Evolutionary conservation across 1,140 invertebrate species (phyloP).

Genomic region (Pseudomyrmex gracilis): DNA sequence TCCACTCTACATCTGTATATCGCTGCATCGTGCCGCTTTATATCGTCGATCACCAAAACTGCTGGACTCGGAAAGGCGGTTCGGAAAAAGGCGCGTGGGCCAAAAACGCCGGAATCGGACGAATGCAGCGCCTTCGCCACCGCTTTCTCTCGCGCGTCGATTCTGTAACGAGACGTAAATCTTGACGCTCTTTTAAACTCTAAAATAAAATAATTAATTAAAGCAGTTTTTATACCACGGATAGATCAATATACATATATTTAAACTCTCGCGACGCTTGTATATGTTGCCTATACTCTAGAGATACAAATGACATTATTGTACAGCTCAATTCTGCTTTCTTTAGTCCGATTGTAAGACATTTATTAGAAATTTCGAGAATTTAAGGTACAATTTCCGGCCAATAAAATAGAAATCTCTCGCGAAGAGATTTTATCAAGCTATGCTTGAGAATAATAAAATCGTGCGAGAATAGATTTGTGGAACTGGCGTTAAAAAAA

Average conservation of each 20-base stretch:
- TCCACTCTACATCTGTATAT: slow-evolving; percentile 95
- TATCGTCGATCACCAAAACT: slow-evolving; percentile 91
- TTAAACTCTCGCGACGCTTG: not conserved
- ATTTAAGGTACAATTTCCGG: slow-evolving; percentile 65
- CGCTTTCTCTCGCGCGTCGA: slow-evolving; percentile 92
- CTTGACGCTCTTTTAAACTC: too few species aligned
- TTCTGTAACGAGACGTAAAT: slow-evolving; percentile 86
- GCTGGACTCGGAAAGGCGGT: slow-evolving; percentile 89
- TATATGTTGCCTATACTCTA: not conserved
- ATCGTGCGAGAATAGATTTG: not conserved
- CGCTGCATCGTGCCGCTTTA: slow-evolving; percentile 93
- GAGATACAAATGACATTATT: not conserved
- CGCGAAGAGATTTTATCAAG: slow-evolving; percentile 9
- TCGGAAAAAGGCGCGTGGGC: slow-evolving; percentile 92
- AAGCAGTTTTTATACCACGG: not conserved
- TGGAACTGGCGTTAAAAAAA: slow-evolving; percentile 41
- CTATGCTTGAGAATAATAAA: not conserved
- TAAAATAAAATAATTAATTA: too few species aligned
- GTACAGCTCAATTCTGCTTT: not conserved
- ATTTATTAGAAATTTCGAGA: slow-evolving; percentile 57
- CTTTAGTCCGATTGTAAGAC: slow-evolving; percentile 11
- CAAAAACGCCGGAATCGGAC: slow-evolving; percentile 92
- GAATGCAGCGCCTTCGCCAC: slow-evolving; percentile 90
- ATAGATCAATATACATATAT: not conserved
- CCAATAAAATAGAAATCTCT: slow-evolving; percentile 63